Evolutionary conservation across 2,113 vertebrate species (phyloP).

Genomic region (Chrysochloris asiatica): DNA sequence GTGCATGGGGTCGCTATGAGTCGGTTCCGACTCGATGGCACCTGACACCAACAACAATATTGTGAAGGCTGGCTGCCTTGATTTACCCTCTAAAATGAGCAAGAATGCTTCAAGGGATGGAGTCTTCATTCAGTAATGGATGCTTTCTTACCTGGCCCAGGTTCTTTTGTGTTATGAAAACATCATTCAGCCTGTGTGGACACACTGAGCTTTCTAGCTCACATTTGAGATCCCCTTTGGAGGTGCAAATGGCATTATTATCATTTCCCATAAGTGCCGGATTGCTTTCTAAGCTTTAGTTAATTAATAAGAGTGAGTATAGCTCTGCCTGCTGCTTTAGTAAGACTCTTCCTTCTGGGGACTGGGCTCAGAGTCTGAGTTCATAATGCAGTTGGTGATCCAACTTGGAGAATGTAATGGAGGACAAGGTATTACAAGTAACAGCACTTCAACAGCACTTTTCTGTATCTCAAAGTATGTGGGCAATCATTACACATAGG

Average conservation of each 20-base stretch:
- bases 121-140: background rate
- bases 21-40: too few species aligned
- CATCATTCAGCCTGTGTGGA: background rate
- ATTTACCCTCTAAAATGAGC: too few species aligned
- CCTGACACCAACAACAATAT: too few species aligned
- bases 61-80: background rate
- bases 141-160: background rate
- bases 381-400: background rate
- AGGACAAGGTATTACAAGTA: background rate
- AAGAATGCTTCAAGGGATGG: background rate
- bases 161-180: background rate
- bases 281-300: background rate
- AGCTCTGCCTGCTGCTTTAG: conserved; percentile 27
- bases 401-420: background rate
- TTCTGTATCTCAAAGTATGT: background rate
- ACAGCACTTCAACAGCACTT: background rate
- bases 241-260: conserved; percentile 51
- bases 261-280: conserved; percentile 18
- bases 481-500: background rate
- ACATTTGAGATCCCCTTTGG: background rate
- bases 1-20: too few species aligned
- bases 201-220: too few species aligned
- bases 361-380: background rate
- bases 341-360: background rate
- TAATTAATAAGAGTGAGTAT: background rate